A percentile compares a stretch with the other conserved stretches of the same genome.
Conservation (phyloP, 2,888 invertebrate genomes). For the Trilocha varians region DNA sequence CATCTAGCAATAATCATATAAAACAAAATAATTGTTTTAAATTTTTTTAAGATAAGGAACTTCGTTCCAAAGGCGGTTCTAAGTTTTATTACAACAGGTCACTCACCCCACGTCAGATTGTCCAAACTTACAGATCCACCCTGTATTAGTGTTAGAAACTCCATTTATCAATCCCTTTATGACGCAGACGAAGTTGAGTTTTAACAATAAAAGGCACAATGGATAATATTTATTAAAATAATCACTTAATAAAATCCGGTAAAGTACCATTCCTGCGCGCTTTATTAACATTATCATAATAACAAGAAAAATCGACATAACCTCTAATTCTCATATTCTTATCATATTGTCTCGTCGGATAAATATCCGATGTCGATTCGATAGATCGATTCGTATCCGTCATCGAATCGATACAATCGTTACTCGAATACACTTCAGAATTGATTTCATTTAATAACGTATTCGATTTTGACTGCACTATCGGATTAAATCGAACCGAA, state of each 20-base stretch:
- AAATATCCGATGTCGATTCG: constrained; percentile 56
- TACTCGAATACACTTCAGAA: constrained; percentile 43
- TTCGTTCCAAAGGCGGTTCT: too few species aligned
- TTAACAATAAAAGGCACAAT: too few species aligned
- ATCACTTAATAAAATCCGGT: constrained; percentile 73
- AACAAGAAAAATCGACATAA: constrained; percentile 89
- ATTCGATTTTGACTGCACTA: constrained; percentile 69
- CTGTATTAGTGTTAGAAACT: too few species aligned
- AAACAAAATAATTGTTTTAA: too few species aligned
- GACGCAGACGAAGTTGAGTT: too few species aligned
- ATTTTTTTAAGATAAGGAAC: too few species aligned
- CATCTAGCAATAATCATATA: too few species aligned
- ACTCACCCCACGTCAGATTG: too few species aligned
- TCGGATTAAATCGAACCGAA: constrained; percentile 76
- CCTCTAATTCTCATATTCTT: constrained; percentile 81
- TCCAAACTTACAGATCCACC: too few species aligned
- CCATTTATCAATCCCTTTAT: too few species aligned
- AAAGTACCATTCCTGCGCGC: constrained; percentile 78
- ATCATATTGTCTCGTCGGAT: constrained; percentile 60
- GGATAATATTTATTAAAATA: too few species aligned
- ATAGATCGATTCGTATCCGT: constrained; percentile 54
- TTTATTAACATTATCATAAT: constrained; percentile 80
- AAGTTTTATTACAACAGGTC: too few species aligned
- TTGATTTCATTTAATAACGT: constrained; percentile 57
- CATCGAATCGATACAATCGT: constrained; percentile 36